Evolutionary conservation across 2,888 invertebrate genomes (phyloP).

Genomic region (Drosophila nr. perissopoda): DNA sequence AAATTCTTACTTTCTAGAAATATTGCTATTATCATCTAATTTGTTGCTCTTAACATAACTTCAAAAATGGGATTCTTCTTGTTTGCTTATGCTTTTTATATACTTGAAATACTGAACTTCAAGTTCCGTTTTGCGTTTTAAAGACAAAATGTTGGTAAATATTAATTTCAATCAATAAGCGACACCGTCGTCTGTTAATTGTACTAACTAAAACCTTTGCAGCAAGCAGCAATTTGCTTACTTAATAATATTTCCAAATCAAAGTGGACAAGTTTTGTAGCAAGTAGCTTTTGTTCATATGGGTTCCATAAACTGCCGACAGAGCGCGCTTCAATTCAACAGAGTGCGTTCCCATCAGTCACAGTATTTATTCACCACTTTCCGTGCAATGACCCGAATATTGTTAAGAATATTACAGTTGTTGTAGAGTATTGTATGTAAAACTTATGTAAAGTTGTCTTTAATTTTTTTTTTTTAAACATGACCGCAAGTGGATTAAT

Average conservation of each 20-base stretch:
- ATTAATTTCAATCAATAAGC: neutral
- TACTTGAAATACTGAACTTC: neutral
- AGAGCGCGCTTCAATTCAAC: slow-evolving; percentile 7
- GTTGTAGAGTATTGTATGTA: neutral
- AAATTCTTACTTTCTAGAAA: neutral
- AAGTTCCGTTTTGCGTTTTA: neutral
- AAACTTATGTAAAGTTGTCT: neutral
- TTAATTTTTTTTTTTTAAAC: neutral
- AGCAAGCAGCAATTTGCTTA: neutral
- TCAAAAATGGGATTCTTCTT: neutral
- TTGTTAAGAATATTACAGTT: neutral
- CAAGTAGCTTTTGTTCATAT: neutral
- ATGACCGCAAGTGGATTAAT: neutral
- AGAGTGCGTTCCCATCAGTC: neutral
- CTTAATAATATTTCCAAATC: neutral
- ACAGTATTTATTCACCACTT: too few species aligned
- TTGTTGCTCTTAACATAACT: neutral
- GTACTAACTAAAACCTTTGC: neutral
- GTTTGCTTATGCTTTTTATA: neutral
- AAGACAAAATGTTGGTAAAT: neutral
- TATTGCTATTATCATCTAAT: neutral
- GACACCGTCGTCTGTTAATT: neutral
- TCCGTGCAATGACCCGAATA: neutral
- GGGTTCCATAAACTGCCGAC: neutral
- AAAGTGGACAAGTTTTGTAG: neutral